A percentile compares a stretch with the other conserved stretches of the same genome.
Evolutionary conservation across 2,113 vertebrate genomes (phyloP).

Genomic region (Oxyura jamaicensis): DNA sequence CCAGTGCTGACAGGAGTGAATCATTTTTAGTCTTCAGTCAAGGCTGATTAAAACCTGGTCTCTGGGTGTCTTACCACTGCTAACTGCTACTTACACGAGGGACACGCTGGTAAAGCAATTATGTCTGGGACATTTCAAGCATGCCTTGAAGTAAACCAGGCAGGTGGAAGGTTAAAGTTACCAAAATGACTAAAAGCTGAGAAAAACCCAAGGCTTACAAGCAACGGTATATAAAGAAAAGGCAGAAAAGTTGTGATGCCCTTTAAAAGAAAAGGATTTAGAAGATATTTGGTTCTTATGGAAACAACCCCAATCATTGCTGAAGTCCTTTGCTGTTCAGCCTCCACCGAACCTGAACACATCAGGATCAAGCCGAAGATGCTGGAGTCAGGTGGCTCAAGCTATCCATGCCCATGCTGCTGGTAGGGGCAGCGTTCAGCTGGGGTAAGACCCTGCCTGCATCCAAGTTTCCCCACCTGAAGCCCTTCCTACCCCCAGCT

Average conservation of each 20-base stretch:
- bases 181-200: conserved; percentile 18
- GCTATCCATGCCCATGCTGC: background rate
- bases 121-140: conserved; percentile 32
- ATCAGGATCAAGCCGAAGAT: background rate
- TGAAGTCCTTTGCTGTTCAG: background rate
- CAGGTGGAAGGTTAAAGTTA: conserved; percentile 42
- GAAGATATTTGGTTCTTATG: background rate
- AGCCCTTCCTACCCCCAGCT: background rate
- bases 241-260: background rate
- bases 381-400: background rate
- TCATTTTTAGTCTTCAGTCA: conserved; percentile 69
- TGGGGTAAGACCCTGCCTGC: background rate
- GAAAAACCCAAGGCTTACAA: background rate
- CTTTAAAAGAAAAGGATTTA: background rate
- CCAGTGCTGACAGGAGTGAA: conserved; percentile 71
- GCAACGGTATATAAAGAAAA: background rate
- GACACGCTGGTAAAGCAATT: conserved; percentile 66
- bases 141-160: conserved; percentile 38
- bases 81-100: conserved; percentile 49
- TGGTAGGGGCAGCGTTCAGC: no score
- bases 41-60: conserved; percentile 76
- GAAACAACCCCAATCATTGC: background rate
- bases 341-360: background rate
- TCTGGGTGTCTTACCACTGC: conserved; percentile 54
- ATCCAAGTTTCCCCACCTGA: rapidly evolving